Conservation (phyloP, 2,797 vertebrate species). For the Pseudochirops cupreus region DNA sequence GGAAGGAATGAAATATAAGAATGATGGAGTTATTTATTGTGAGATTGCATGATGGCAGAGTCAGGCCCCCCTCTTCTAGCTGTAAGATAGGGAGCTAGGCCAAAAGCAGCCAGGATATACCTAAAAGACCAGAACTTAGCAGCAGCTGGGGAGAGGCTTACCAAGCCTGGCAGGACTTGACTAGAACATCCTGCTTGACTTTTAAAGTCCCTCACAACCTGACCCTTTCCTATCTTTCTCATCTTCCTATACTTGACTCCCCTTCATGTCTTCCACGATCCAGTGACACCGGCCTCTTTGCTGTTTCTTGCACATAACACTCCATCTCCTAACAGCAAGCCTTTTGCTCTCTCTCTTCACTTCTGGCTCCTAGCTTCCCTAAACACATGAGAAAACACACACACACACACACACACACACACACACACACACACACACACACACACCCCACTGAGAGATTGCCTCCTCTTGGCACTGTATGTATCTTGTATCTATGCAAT, state of each 20-base stretch:
- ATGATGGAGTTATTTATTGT: not conserved
- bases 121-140: not conserved
- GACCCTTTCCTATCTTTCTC: not conserved
- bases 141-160: not conserved
- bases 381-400: too few relatives aligned
- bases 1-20: not conserved
- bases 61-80: not conserved
- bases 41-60: not conserved
- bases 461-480: too few relatives aligned
- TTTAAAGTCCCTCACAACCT: not conserved
- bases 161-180: not conserved
- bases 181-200: not conserved
- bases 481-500: too few relatives aligned
- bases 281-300: not conserved
- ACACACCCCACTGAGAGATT: too few relatives aligned
- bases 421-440: too few relatives aligned
- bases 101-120: not conserved
- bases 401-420: too few relatives aligned
- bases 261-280: not conserved
- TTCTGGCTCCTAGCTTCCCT: too few relatives aligned
- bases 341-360: not conserved
- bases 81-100: not conserved
- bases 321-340: not conserved
- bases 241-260: not conserved
- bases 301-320: not conserved